Evolutionary conservation across 2,797 vertebrate species (phyloP).

Genomic region (Hylomyscus alleni): DNA sequence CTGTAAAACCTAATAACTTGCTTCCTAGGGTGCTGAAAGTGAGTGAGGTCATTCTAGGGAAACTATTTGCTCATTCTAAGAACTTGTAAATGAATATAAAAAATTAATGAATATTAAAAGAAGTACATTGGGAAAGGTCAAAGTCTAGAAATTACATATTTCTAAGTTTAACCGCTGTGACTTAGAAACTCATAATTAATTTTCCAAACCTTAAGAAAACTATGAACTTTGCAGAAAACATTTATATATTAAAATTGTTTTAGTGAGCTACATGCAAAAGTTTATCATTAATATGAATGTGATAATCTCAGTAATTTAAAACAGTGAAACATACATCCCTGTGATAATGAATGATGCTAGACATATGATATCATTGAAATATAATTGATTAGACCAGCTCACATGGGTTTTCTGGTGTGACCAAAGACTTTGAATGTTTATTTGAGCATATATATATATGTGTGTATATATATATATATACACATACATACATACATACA

Average conservation of each 20-base stretch:
- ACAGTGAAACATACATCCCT: not conserved
- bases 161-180: slow-evolving; percentile 23
- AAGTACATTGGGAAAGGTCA: not conserved
- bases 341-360: not conserved
- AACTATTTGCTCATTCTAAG: slow-evolving; percentile 14
- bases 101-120: slow-evolving; percentile 30
- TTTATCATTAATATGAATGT: not conserved
- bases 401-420: not conserved
- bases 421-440: not conserved
- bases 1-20: slow-evolving; percentile 27
- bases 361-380: not conserved
- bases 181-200: slow-evolving; percentile 29
- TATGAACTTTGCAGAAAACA: not conserved
- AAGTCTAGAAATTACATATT: slow-evolving; percentile 29
- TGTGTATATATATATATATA: not conserved
- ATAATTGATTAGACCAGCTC: not conserved
- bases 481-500: too few relatives aligned
- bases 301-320: not conserved
- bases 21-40: slow-evolving; percentile 14
- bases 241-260: not conserved
- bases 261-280: not conserved
- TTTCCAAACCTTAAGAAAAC: not conserved
- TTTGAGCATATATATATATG: not conserved
- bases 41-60: slow-evolving; percentile 5
- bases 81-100: slow-evolving; percentile 10